These are phyloP conservation scores for Polypterus senegalus DNA, from an alignment of 2,113 vertebrate species.

Conservation along the genomic window DNA sequence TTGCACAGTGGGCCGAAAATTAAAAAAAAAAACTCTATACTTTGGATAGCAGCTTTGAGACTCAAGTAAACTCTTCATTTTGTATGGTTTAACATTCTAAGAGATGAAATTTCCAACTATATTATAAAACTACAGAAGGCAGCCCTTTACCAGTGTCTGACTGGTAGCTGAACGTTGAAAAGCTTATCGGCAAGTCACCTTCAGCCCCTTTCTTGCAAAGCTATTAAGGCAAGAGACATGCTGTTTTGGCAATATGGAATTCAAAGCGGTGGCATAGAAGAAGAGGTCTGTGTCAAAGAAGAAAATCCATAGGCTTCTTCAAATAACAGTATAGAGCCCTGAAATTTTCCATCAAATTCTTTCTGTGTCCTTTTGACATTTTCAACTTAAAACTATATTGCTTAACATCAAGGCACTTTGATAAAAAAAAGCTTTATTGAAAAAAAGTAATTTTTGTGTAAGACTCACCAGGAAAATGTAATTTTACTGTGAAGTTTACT, in stretches of 20 bases:
- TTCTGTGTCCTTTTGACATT: constrained; percentile 74
- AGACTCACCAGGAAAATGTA: constrained; percentile 66
- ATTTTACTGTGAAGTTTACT: constrained; percentile 67
- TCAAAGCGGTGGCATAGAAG: constrained; percentile 59
- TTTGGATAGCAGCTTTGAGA: constrained; percentile 33
- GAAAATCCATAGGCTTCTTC: constrained; percentile 74
- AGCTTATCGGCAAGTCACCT: constrained; percentile 60
- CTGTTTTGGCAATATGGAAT: constrained; percentile 69
- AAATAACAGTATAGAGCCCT: constrained; percentile 73
- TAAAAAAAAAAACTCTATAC: constrained; percentile 27
- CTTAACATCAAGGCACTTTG: constrained; percentile 72
- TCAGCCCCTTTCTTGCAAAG: constrained; percentile 60
- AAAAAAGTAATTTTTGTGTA: constrained; percentile 71
- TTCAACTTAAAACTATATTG: constrained; percentile 77
- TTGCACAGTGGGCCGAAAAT: constrained; percentile 31
- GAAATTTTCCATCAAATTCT: constrained; percentile 73
- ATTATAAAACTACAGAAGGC: constrained; percentile 40
- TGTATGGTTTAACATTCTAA: constrained; percentile 25
- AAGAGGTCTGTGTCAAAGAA: constrained; percentile 65
- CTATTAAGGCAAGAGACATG: constrained; percentile 73
- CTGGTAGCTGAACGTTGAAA: constrained; percentile 46
- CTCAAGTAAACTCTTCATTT: constrained; percentile 18
- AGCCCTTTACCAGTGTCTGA: constrained; percentile 47
- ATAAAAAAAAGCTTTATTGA: constrained; percentile 48
- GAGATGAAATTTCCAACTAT: constrained; percentile 32